Conservation (phyloP, 2,113 vertebrate species). For the Serilophus lunatus region DNA sequence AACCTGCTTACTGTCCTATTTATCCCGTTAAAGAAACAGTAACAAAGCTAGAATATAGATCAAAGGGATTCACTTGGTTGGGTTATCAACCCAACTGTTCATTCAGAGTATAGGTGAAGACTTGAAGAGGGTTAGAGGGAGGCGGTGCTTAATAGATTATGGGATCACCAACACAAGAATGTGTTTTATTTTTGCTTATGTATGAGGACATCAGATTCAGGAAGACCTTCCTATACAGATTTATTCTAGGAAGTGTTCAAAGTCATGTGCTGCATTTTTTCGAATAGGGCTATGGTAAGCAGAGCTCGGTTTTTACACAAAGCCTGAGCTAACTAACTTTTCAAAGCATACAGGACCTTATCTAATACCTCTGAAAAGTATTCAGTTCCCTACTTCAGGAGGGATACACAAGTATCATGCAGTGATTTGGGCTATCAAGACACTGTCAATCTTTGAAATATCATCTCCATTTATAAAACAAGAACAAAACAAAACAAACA, state of each 20-base stretch:
- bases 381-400: background rate
- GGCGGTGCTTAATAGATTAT: background rate
- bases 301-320: background rate
- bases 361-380: background rate
- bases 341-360: background rate
- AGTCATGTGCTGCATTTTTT: background rate
- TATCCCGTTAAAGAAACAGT: background rate
- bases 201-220: background rate
- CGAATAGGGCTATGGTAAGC: background rate
- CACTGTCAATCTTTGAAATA: background rate
- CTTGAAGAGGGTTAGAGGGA: background rate
- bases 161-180: background rate
- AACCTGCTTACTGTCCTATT: background rate
- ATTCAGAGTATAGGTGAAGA: background rate
- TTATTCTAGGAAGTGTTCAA: background rate
- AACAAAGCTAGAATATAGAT: background rate
- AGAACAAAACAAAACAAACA: background rate
- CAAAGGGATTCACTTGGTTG: background rate
- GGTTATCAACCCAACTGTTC: background rate
- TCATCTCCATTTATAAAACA: background rate
- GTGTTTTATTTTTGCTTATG: background rate
- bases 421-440: background rate
- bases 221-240: background rate
- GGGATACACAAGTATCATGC: background rate
- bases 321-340: background rate